Evolutionary conservation across 1,140 invertebrate genomes (phyloP), one percentile per base, ranked within the genome.

Genomic region (Drosophila nannoptera): DNA sequence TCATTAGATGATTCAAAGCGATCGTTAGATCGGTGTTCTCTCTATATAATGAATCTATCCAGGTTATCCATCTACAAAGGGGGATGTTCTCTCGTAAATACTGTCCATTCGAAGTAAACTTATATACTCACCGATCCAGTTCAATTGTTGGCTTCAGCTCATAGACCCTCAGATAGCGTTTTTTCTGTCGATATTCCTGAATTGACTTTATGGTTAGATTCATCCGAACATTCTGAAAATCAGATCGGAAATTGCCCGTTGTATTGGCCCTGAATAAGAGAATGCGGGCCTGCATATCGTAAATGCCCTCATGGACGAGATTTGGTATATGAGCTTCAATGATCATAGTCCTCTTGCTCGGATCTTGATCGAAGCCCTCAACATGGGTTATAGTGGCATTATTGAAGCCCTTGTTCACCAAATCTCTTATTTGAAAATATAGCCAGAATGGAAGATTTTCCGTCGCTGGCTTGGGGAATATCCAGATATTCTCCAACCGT

Each of bases 1-100:
- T 83, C 2, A 78, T 43, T 7, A 49, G 5, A 3, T 40, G 45
- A 49, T 75, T 83, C 2, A 83, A 0, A 0, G 54, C 46, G 43
- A 75, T 35, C 0, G 78, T 75, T 0, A 83, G 12, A 29, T 78
- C 80, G 5, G 7, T 48, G 38, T 83, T 83, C 46, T 83, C 78
- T n/a, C 9, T 59, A 43, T 73, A 83, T n/a, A 83, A 53, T 12
- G 59, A 46, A 49, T 78, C 67, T 5, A 78, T 12, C 68, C 36
- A 65, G 4, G 66, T 38, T 7, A 73, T 67, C 75, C 72, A 83
- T 0, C 78, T 83, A 16, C 12, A 12, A 9, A 14, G 11, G 7
- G 12, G 12, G 7, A 3, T 16, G 0, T 16, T 1, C 14, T 7
- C 2, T 0, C 1, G 14, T 43, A 43, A 7, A 12, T 3, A 14